A percentile compares a stretch with the other conserved stretches of the same genome.
phyloP scores from a whole-genome alignment of 2,797 vertebrate genomes.

The Myiotriccus ornatus region DNA sequence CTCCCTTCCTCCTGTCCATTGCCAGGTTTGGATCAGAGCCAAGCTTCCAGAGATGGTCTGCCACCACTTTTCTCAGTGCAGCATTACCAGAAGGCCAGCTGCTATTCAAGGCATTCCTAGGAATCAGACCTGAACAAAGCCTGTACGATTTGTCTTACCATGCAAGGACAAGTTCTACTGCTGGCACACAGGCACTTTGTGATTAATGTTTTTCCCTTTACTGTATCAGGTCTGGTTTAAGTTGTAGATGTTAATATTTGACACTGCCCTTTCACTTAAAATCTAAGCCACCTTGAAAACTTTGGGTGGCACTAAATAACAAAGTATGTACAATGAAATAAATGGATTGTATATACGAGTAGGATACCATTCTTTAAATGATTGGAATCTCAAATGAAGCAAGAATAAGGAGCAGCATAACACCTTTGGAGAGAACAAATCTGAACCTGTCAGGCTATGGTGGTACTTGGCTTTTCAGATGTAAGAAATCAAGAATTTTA shows the following conservation, averaged over 20 bases:
- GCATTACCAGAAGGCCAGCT: neutral
- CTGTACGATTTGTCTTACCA: neutral
- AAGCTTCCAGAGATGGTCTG: neutral
- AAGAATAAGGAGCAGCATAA: neutral
- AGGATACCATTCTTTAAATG: conserved; percentile 5
- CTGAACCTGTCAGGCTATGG: neutral
- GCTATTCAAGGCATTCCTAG: accelerated
- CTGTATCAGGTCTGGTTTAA: neutral
- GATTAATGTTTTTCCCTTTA: neutral
- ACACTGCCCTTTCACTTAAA: neutral
- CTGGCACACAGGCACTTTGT: neutral
- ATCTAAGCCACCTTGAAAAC: conserved; percentile 27
- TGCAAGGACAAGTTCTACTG: neutral
- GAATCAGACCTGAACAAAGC: neutral
- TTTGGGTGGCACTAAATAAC: conserved; percentile 24
- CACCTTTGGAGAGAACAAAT: neutral
- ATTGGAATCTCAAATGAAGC: conserved; percentile 34
- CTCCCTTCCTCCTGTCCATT: neutral
- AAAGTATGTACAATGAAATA: conserved; percentile 3
- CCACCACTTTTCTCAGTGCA: neutral
- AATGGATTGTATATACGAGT: neutral
- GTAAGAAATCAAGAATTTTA: neutral
- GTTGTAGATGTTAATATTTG: neutral
- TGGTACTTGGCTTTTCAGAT: neutral
- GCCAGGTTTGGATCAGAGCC: neutral